Percentiles rank a stretch among this genome's conserved stretches.
phyloP scores from a whole-genome alignment of 2,888 invertebrate species.

The Mallateleia sp. region DNA sequence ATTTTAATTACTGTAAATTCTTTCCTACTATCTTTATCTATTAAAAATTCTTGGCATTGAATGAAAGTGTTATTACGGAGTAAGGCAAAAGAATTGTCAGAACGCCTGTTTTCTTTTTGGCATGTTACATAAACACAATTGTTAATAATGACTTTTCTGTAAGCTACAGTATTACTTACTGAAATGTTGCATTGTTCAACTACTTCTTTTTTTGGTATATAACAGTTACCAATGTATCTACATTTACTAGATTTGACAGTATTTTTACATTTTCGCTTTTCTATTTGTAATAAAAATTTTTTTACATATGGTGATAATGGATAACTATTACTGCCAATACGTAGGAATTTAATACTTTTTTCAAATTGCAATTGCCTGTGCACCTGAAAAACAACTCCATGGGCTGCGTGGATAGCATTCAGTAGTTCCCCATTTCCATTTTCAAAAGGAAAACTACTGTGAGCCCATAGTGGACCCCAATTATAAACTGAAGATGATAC shows the following conservation, averaged over 20 bases:
- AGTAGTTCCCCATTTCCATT: slow-evolving; percentile 66
- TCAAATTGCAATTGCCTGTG: slow-evolving; percentile 28
- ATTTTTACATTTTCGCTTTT: slow-evolving; percentile 10
- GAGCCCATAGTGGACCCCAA: slow-evolving; percentile 78
- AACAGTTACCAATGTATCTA: slow-evolving; percentile 3
- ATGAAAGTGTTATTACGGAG: slow-evolving; percentile 3
- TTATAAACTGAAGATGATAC: slow-evolving; percentile 69
- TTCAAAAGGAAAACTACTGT: slow-evolving; percentile 73
- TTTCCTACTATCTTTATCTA: slow-evolving; percentile 17
- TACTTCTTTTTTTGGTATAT: background rate
- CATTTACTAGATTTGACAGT: background rate
- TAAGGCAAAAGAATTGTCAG: slow-evolving; percentile 16
- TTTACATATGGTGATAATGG: background rate
- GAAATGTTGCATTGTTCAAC: background rate
- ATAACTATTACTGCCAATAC: too few relatives aligned
- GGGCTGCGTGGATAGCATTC: slow-evolving; percentile 51
- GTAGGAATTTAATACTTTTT: too few relatives aligned
- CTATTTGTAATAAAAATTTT: background rate
- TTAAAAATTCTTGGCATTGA: slow-evolving; percentile 25
- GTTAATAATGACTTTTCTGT: background rate
- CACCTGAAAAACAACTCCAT: slow-evolving; percentile 59
- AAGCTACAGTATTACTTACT: background rate
- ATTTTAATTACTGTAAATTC: background rate
- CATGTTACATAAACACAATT: slow-evolving; percentile 11
- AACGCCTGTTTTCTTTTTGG: slow-evolving; percentile 18